Base-by-base conservation (phyloP, 2,113 vertebrate species). In the Tinamus guttatus region DNA sequence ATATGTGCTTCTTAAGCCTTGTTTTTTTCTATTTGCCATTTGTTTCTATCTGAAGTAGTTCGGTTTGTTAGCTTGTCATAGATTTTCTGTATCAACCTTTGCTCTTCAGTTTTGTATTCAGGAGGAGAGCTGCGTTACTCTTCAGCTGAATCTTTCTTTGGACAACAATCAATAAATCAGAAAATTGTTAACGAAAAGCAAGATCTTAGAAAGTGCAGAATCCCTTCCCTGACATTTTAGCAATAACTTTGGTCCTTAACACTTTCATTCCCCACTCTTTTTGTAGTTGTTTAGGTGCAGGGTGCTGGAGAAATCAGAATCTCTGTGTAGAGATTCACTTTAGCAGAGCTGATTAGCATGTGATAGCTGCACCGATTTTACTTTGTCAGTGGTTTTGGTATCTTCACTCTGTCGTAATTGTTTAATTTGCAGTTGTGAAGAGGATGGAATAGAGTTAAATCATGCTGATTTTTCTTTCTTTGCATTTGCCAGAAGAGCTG, bases 341-440 rank as follows among this genome's bases (percentile, higher is more conserved):
- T 54, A 77, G 45, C 83, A 91, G 79, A 88, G 30, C 54, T 87
- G 45, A 36, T 87, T 87, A 85, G 18, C 18, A n/a, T 84, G 25
- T 80, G 43, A 25, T 91, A 95, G 74, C 90, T 81, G 36, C 49
- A 47, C 38, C 85, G 63, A 89, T 89, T 94, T 91, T 94, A 80
- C 89, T 95, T 93, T 14, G 8, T 91, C 86, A 70, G 62, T 91
- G 32, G 8, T 90, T 92, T 94, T 81, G 11, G 24, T 93, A 91
- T 95, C 81, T 93, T 40, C 16, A 62, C 21, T 89, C 87, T 90
- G n/a, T 90, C 87, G 78, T n/a, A 85, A 75, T 18, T 36, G 18
- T 94, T 95, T 86, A 84, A 91, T 89, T 95, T 94, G 80, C 62
- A 64, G 51, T 73, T 93, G 74, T 51, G 69, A 90, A 90, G 47